These are phyloP conservation scores for Hyperoplus immaculatus DNA, from an alignment of 2,797 vertebrate species.

Conservation along the genomic window DNA sequence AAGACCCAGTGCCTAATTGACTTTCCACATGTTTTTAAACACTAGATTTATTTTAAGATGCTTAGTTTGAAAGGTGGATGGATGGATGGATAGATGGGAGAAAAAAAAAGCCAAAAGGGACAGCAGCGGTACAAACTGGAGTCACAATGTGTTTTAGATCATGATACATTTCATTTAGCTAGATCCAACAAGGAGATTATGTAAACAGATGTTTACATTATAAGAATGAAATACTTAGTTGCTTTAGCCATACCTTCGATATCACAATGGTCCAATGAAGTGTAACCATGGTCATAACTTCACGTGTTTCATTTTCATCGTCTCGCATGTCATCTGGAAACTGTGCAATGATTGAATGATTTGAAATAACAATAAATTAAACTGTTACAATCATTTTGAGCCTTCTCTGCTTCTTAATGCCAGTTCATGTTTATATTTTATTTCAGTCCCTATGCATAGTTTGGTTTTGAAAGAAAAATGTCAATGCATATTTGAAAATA, in stretches of 20 bases:
- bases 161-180: neutral
- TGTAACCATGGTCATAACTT: neutral
- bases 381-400: too few species aligned
- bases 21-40: constrained; percentile 51
- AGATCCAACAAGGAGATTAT: neutral
- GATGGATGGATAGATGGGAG: neutral
- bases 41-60: constrained; percentile 34
- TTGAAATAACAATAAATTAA: too few species aligned
- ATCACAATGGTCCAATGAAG: neutral
- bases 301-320: neutral
- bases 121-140: neutral
- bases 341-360: constrained; percentile 10
- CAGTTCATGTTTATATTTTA: neutral
- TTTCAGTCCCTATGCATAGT: too few species aligned
- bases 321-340: constrained; percentile 25
- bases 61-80: neutral
- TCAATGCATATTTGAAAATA: neutral
- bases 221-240: neutral
- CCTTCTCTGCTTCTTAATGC: too few species aligned
- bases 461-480: neutral
- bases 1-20: constrained; percentile 65
- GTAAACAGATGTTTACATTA: neutral
- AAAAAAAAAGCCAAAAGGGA: neutral
- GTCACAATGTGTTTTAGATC: neutral
- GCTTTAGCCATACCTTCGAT: neutral